phyloP scores from a whole-genome alignment of 1,140 invertebrate genomes.

The Cyclargus thomasi region DNA sequence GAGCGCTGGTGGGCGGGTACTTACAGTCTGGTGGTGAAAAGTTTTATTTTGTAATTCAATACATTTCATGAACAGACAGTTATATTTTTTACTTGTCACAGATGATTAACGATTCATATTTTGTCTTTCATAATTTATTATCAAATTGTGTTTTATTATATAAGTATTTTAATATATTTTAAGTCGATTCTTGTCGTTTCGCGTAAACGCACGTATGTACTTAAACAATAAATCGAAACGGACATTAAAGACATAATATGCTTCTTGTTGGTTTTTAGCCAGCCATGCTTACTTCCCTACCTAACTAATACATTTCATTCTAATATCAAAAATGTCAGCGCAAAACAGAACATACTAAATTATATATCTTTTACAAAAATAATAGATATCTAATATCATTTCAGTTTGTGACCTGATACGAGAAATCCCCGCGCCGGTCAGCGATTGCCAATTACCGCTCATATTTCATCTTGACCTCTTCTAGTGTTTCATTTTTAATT shows the following conservation, averaged over 20 bases:
- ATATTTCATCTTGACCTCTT: constrained; percentile 45
- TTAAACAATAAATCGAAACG: too few species aligned
- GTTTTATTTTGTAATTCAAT: constrained; percentile 50
- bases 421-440: constrained; percentile 46
- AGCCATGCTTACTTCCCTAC: too few species aligned
- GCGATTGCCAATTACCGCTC: constrained; percentile 66
- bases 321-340: too few species aligned
- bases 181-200: background rate
- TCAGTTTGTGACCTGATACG: background rate
- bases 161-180: background rate
- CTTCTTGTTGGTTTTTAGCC: too few species aligned
- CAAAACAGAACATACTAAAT: too few species aligned
- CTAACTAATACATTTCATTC: too few species aligned
- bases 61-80: constrained; percentile 32
- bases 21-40: constrained; percentile 21
- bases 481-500: constrained; percentile 23
- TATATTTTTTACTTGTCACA: constrained; percentile 7
- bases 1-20: constrained; percentile 18
- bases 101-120: constrained; percentile 8
- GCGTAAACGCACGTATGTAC: too few species aligned
- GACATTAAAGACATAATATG: too few species aligned
- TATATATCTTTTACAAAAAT: too few species aligned
- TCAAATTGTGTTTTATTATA: background rate
- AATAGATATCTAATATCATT: background rate
- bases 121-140: background rate